phyloP scores from a whole-genome alignment of 2,113 vertebrate species.

The Acanthisitta chloris region DNA sequence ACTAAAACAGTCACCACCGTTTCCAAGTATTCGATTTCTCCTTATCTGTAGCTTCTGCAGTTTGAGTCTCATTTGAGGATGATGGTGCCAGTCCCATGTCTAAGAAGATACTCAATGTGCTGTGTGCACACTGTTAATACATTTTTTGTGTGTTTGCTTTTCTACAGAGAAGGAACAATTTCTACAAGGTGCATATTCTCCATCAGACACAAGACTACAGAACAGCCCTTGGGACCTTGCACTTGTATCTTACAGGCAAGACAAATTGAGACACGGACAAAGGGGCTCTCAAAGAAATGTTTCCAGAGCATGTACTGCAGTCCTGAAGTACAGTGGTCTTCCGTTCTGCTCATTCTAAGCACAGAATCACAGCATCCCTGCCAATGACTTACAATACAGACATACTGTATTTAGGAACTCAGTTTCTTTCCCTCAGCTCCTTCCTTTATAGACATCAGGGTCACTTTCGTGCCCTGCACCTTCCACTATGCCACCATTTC shows the following conservation, averaged over 20 bases:
- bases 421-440: neutral
- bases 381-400: neutral
- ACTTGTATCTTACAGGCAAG: neutral
- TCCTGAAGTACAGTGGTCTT: neutral
- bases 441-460: neutral
- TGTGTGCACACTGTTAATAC: neutral
- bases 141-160: neutral
- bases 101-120: neutral
- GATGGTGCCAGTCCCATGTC: neutral
- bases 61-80: neutral
- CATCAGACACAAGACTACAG: neutral
- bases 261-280: neutral
- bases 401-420: neutral
- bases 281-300: neutral
- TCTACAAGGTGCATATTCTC: neutral
- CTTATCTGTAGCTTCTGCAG: neutral
- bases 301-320: neutral
- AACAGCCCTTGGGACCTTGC: neutral
- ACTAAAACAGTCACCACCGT: neutral
- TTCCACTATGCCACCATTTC: neutral
- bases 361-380: fast-evolving
- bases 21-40: neutral
- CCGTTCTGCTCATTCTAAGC: neutral
- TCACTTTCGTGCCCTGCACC: neutral
- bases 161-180: neutral